Conservation (phyloP, 2,113 vertebrate species). For the Clarias magur region DNA sequence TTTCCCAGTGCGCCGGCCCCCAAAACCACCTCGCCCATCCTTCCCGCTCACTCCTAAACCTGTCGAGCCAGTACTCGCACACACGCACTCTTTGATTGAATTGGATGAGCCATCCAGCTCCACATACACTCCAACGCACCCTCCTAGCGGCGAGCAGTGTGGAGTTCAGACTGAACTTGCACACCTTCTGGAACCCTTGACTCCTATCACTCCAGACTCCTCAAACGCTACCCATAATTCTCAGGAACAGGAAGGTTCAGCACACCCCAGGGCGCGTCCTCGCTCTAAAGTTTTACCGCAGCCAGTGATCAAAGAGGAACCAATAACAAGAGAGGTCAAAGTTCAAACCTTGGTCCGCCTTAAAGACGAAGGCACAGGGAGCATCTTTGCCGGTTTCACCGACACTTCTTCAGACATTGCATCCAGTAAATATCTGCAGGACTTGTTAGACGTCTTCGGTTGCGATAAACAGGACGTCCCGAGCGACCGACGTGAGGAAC, state of each 20-base stretch:
- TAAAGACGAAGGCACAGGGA: conserved; percentile 63
- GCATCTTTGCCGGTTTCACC: conserved; percentile 13
- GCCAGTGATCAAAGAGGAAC: conserved; percentile 66
- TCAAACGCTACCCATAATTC: neutral
- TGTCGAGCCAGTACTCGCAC: conserved; percentile 1
- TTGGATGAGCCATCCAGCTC: conserved; percentile 36
- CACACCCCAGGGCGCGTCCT: conserved; percentile 85
- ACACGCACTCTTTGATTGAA: conserved; percentile 3
- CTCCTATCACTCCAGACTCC: neutral
- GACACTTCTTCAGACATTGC: conserved; percentile 29
- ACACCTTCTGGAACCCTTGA: neutral
- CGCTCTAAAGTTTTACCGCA: conserved; percentile 76
- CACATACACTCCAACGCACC: conserved; percentile 61
- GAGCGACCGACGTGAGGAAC: conserved; percentile 53
- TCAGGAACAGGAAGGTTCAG: conserved; percentile 7
- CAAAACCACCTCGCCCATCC: conserved; percentile 79
- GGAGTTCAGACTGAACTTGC: conserved; percentile 43
- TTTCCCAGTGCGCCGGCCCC: conserved; percentile 66
- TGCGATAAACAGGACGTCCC: conserved; percentile 73
- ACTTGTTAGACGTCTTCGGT: conserved; percentile 72
- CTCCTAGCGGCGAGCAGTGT: conserved; percentile 52
- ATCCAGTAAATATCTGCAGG: conserved; percentile 64
- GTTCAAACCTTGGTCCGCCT: conserved; percentile 75
- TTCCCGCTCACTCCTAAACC: conserved; percentile 53
- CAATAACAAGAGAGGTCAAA: conserved; percentile 72